A percentile compares a stretch with the other conserved stretches of the same genome.
Evolutionary conservation across 2,797 vertebrate genomes (phyloP).

Genomic region (Labeo calbasu): DNA sequence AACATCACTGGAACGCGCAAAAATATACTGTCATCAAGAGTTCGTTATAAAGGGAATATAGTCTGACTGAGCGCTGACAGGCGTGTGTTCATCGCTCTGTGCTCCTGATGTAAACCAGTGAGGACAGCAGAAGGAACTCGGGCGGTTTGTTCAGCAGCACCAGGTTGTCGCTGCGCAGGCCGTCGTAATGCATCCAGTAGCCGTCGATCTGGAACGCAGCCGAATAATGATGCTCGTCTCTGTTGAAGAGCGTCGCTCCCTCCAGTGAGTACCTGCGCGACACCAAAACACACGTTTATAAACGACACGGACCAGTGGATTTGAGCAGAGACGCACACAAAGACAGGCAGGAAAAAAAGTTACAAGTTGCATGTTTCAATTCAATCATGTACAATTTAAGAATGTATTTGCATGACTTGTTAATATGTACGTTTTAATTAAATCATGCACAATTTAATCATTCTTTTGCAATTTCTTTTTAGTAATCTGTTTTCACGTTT

Average conservation of each 20-base stretch:
- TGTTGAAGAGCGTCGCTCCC: constrained; percentile 90
- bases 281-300: neutral
- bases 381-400: neutral
- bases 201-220: constrained; percentile 87
- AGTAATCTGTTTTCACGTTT: no score
- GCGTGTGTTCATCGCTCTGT: constrained; percentile 70
- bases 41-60: neutral
- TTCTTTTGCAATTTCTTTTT: no score
- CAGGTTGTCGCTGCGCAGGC: constrained; percentile 86
- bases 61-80: no score
- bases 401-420: neutral
- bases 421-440: neutral
- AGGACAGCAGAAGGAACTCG: constrained; percentile 85
- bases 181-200: constrained; percentile 88
- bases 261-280: constrained; percentile 84
- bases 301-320: neutral
- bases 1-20: neutral
- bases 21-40: neutral
- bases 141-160: constrained; percentile 88
- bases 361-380: neutral
- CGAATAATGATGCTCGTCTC: constrained; percentile 89
- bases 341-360: no score
- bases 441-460: no score
- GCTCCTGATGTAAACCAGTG: constrained; percentile 84
- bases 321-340: no score